phyloP scores from a whole-genome alignment of 1,140 invertebrate species.

The Lordiphosa stackelbergi region DNA sequence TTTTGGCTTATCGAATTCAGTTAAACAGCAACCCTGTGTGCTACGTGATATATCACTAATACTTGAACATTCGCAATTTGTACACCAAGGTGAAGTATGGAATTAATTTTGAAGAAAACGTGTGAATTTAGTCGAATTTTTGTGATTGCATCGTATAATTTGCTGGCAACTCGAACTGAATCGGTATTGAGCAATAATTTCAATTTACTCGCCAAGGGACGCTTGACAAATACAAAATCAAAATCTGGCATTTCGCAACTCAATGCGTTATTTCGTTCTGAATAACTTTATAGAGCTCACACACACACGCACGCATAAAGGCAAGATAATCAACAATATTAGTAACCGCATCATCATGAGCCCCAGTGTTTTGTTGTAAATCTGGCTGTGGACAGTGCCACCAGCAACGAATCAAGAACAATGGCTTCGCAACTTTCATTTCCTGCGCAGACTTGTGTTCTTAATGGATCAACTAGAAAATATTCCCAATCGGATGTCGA shows the following conservation, averaged over 20 bases:
- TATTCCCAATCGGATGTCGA: slow-evolving; percentile 36
- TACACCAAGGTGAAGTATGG: slow-evolving; percentile 62
- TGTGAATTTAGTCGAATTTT: slow-evolving; percentile 49
- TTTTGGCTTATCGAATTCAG: no score
- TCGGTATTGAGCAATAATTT: slow-evolving; percentile 32
- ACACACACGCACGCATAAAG: no score
- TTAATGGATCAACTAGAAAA: slow-evolving; percentile 37
- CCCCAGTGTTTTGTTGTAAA: slow-evolving; percentile 23
- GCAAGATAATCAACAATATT: slow-evolving; percentile 17
- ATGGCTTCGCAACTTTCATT: slow-evolving; percentile 46
- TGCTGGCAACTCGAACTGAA: slow-evolving; percentile 22
- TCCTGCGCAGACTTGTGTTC: slow-evolving; percentile 35
- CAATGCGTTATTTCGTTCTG: slow-evolving; percentile 49
- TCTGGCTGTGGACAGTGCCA: slow-evolving; percentile 33
- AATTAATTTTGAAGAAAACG: slow-evolving; percentile 57
- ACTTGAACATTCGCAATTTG: slow-evolving; percentile 24
- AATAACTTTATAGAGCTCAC: slow-evolving; percentile 20
- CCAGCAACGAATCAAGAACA: slow-evolving; percentile 41
- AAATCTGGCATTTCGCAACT: slow-evolving; percentile 48
- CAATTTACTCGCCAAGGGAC: slow-evolving; percentile 5
- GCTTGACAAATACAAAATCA: slow-evolving; percentile 16
- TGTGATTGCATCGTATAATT: slow-evolving; percentile 40
- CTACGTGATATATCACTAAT: slow-evolving; percentile 37
- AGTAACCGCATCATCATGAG: slow-evolving; percentile 40
- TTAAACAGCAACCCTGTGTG: slow-evolving; percentile 10